Evolutionary conservation across 1,140 invertebrate species (phyloP), one percentile per base, ranked within the genome.

Genomic region (Drosophila mauritiana): DNA sequence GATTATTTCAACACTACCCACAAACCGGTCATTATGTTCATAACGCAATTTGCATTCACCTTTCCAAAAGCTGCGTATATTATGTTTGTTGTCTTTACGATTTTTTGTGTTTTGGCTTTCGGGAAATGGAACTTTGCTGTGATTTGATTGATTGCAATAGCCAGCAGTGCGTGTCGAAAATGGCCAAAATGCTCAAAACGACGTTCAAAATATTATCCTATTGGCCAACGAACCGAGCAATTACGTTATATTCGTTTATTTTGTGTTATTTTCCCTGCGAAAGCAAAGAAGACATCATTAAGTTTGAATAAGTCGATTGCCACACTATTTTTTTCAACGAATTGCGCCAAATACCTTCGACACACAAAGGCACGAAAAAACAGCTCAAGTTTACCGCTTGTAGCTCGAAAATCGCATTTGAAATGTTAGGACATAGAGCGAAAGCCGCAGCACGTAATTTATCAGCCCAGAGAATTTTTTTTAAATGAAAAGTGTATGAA

Each of bases 211-310:
- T 36, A 73, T 39, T 73, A 56, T 73, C 73, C 82, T 79, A 59
- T 65, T 62, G 69, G 68, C 70, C 54, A 63, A 20, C 49, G 56
- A 46, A 61, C 43, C 61, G 48, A 57, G 70, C 83, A 88, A 79
- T 88, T 88, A 85, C 70, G 58, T 67, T 86, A 57, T 27, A 17
- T 51, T 51, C 48, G 48, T 34, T 31, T 34, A 51, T 72, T 27
- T 39, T 22, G 27, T 20, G 59, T 45, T 61, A 45, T 61, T 64
- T 86, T 70, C 79, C 63, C 73, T 85, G 81, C 77, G 77, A 84
- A 76, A 85, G 81, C 69, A 88, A 88, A 86, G 79, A 88, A 86
- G 82, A 88, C 82, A 86, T 86, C 82, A 86, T 88, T 86, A 82
- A 81, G 82, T 77, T 81, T 64, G 45, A 79, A 88, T 86, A 82